Evolutionary conservation across 2,113 vertebrate genomes (phyloP).

Genomic region (Machaerirhynchus nigripectus): DNA sequence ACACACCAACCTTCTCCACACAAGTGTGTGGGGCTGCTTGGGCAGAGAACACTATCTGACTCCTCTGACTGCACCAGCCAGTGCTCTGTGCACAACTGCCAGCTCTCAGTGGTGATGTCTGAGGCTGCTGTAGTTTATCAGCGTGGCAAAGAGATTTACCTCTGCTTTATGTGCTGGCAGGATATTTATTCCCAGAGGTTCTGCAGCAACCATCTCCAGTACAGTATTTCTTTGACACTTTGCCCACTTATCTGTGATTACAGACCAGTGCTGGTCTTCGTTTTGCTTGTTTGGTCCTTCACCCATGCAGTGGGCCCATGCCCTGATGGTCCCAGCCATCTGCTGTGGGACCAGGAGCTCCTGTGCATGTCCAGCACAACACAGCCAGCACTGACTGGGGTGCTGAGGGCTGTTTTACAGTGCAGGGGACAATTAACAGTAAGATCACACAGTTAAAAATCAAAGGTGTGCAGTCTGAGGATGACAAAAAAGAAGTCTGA

Average conservation of each 20-base stretch:
- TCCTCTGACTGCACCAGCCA: not conserved
- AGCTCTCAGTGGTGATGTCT: not conserved
- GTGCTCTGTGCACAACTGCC: not conserved
- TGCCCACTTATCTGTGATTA: not conserved
- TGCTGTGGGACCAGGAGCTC: not conserved
- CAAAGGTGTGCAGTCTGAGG: not conserved
- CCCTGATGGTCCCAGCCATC: not conserved
- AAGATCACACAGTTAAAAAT: not conserved
- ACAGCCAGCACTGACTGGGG: not conserved
- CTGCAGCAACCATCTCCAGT: not conserved
- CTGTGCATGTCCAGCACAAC: not conserved
- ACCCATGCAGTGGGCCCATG: fast-evolving
- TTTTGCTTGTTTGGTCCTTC: not conserved
- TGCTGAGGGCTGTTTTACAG: not conserved
- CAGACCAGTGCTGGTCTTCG: not conserved
- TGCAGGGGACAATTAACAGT: not conserved
- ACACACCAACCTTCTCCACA: not conserved
- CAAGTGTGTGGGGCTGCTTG: not conserved
- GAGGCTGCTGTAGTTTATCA: not conserved
- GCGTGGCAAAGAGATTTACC: not conserved
- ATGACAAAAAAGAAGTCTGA: not conserved
- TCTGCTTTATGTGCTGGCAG: not conserved
- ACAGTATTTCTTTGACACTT: slow-evolving; percentile 5
- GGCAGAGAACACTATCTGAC: not conserved
- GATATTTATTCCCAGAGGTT: not conserved